Base-by-base conservation (phyloP, 2,113 vertebrate species). In the Nicator chloris region DNA sequence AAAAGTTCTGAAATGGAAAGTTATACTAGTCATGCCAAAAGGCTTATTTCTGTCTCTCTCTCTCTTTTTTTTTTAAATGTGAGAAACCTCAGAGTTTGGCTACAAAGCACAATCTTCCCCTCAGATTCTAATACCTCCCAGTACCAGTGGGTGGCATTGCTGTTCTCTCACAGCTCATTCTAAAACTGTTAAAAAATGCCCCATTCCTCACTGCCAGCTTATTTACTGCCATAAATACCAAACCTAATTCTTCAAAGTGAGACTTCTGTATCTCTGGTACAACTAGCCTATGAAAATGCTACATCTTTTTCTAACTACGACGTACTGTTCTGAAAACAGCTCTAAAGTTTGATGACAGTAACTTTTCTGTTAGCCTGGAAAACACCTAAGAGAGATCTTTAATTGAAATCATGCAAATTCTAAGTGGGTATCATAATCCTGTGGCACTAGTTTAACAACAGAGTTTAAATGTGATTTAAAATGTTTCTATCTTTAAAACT, bases 41-140 rank as follows among this genome's bases (percentile, higher is more conserved):
- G 9, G 5, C 3, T 26, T 33, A n/a, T 12, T 77, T 57, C 8
- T 33, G 16, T 60, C 17, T 35, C 10, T 12, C 5, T 66, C 7
- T 26, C 7, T 28, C 24, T 9, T 18, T 21, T 9, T 60, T 44
- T 24, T 40, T 75, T 53, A 3, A 1, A 75, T 44, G 26, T 16
- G 39, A 82, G 31, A 61, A 78, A 61, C 7, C 3, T 28, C 57
- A 24, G 30, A 12, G 7, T 30, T 13, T 3, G 26, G 27, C 20
- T 17, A 28, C 0, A 0, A 59, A 63, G n/a, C 3, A 21, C 5
- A 7, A 3, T 15, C 33, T 21, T 37, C 28, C 27, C 33, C 54
- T 50, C 30, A 15, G n/a, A 20, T 8, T 21, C 9, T 4, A 24
- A 4, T 72, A 71, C 33, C 47, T 12, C 23, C 10, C 5, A 8